phyloP scores from a whole-genome alignment of 53 echinoderm and acorn worm genomes.

The Pentamera pediparva region DNA sequence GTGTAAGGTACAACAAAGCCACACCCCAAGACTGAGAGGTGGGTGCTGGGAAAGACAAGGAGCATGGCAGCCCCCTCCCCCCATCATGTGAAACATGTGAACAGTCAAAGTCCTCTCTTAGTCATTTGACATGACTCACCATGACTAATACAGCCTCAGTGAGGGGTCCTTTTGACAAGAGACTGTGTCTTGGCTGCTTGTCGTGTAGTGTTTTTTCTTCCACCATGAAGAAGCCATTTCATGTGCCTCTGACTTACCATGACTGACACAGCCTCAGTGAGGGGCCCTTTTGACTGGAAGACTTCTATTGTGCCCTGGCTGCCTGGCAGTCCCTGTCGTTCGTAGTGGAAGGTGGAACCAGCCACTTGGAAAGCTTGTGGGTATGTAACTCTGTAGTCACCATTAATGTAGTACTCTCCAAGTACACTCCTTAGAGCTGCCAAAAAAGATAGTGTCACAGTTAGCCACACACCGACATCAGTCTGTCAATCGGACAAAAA shows the following conservation, averaged over 20 bases:
- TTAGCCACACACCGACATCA: background rate
- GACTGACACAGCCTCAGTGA: slow-evolving; percentile 69
- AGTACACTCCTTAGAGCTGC: slow-evolving; percentile 71
- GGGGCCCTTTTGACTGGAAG: slow-evolving; percentile 68
- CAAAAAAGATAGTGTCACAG: too few relatives aligned
- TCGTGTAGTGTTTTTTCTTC: too few relatives aligned
- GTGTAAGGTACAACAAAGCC: too few relatives aligned
- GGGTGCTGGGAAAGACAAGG: too few relatives aligned
- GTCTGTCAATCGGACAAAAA: background rate
- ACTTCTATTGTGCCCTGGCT: slow-evolving; percentile 54
- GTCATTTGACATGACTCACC: too few relatives aligned
- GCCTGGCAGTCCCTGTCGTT: slow-evolving; percentile 34
- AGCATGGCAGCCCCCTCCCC: too few relatives aligned
- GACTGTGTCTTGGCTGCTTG: slow-evolving; percentile 48
- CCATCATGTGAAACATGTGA: too few relatives aligned
- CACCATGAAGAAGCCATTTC: too few relatives aligned
- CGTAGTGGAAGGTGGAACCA: slow-evolving; percentile 71
- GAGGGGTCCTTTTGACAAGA: slow-evolving; percentile 67
- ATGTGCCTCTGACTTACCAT: too few relatives aligned
- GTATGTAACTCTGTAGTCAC: slow-evolving; percentile 75
- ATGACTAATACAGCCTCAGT: slow-evolving; percentile 79
- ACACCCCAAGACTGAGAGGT: too few relatives aligned
- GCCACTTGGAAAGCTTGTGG: slow-evolving; percentile 69
- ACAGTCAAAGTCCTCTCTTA: too few relatives aligned
- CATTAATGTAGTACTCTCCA: slow-evolving; percentile 82